Conservation (phyloP, 2,797 vertebrate species). For the Sebastes reedi region DNA sequence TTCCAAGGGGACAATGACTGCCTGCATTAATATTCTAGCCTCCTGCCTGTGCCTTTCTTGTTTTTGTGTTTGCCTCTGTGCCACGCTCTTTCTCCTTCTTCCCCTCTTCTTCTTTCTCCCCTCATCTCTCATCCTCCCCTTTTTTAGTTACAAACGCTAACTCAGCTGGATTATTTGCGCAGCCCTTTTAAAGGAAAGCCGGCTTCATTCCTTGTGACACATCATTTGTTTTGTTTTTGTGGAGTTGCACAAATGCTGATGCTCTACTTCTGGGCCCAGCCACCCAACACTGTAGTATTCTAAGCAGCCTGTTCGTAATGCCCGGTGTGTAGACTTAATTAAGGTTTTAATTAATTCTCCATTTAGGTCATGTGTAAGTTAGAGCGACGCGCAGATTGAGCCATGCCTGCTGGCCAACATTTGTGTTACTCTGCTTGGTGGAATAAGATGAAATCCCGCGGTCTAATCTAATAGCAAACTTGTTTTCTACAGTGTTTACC, state of each 20-base stretch:
- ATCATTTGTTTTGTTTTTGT: slow-evolving; percentile 78
- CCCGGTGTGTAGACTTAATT: slow-evolving; percentile 57
- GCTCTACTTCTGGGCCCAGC: slow-evolving; percentile 59
- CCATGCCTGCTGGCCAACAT: slow-evolving; percentile 24
- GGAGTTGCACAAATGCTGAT: slow-evolving; percentile 73
- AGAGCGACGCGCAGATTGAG: slow-evolving; percentile 18
- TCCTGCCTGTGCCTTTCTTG: slow-evolving; percentile 30
- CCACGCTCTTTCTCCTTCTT: not conserved
- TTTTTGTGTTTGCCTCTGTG: slow-evolving; percentile 36
- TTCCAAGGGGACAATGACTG: slow-evolving; percentile 37
- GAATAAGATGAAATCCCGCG: slow-evolving; percentile 2
- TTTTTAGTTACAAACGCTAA: slow-evolving; percentile 59
- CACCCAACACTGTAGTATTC: slow-evolving; percentile 31
- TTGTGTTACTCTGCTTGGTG: not conserved
- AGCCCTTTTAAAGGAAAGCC: slow-evolving; percentile 63
- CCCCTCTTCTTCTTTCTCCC: not conserved
- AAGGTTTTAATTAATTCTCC: slow-evolving; percentile 60
- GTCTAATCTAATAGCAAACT: not conserved
- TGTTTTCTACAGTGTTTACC: slow-evolving; percentile 12
- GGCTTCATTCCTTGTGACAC: slow-evolving; percentile 74
- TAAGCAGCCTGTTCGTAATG: slow-evolving; percentile 24
- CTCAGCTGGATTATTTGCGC: slow-evolving; percentile 69
- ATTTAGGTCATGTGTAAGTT: slow-evolving; percentile 60
- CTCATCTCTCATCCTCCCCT: slow-evolving; percentile 38
- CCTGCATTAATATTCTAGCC: slow-evolving; percentile 52